Base-by-base conservation (phyloP, 2,888 invertebrate species). In the Oscheius sp. region DNA sequence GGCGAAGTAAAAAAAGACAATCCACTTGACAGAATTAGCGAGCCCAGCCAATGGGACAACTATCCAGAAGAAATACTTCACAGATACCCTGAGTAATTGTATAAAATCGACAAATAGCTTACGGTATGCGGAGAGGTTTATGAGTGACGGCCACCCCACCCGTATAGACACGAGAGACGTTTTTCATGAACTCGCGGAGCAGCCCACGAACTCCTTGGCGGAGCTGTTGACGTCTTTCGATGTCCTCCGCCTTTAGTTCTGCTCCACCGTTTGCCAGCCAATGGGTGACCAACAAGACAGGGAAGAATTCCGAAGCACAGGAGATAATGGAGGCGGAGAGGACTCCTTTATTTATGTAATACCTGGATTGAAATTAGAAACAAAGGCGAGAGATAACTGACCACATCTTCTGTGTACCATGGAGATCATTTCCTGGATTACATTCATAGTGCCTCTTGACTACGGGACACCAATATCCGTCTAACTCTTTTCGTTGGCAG, bases 381-480 rank as follows among this genome's bases (percentile, higher is more conserved):
- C 3, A 13, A 45, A 23, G 5, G 7, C 12, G 2, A 6, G 7
- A 69, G 23, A 7, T 2, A 2, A 70, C 74, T 27, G n/a, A 77
- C 85, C 87, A 87, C 72, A 85, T 84, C 69, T 86, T 85, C 69
- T 85, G 85, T 16, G 85, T 87, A 55, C 87, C 87, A 29, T 81
- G 76, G 1, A 88, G 75, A 58, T 84, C 84, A 0, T 78, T 52
- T 3, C 76, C 73, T 0, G 87, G 85, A 69, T 80, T 76, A 64
- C 87, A 87, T 7, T 80, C 79, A 70, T 87, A 87, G 35, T 84
- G 76, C 63, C 85, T 53, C 52, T 84, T 83, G 63, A 74, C 76
- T 18, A 84, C 86, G n/a, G 87, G 87, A 70, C 87, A 87, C 87
- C 87, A 87, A 68, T 86, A 87, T 16, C 87, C 87, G 56, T 83